Conservation (phyloP, 2,888 invertebrate species). For the Cylindroiulus punctatus region DNA sequence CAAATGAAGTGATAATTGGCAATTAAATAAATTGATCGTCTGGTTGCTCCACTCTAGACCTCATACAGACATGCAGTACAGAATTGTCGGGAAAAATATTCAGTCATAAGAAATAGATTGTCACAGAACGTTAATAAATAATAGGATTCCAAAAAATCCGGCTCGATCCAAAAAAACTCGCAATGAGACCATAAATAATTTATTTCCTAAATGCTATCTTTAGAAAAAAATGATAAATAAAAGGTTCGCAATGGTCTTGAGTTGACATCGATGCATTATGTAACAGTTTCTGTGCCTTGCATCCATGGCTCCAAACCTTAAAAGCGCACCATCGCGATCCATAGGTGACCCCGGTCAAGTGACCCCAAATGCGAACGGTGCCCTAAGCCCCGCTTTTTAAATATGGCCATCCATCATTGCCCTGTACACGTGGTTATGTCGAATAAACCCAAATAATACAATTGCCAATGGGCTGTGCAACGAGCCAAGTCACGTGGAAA, state of each 20-base stretch:
- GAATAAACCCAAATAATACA: not conserved
- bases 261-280: conserved; percentile 40
- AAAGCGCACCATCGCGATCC: not conserved
- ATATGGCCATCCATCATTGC: conserved; percentile 1
- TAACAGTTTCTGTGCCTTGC: not conserved
- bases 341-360: not conserved
- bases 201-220: not conserved
- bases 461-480: not conserved
- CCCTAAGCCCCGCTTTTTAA: not conserved
- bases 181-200: conserved; percentile 29
- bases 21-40: no score
- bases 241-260: not conserved
- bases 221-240: conserved; percentile 33
- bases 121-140: not conserved
- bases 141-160: not conserved
- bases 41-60: no score
- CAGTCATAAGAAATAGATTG: not conserved
- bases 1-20: no score
- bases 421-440: not conserved
- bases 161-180: not conserved
- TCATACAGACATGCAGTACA: no score
- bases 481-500: not conserved
- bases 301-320: not conserved
- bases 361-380: not conserved
- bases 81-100: not conserved